A percentile compares a stretch with the other conserved stretches of the same genome.
These are phyloP conservation scores for Nomada hirtipes DNA, from an alignment of 2,888 invertebrate genomes.

Conservation along the genomic window DNA sequence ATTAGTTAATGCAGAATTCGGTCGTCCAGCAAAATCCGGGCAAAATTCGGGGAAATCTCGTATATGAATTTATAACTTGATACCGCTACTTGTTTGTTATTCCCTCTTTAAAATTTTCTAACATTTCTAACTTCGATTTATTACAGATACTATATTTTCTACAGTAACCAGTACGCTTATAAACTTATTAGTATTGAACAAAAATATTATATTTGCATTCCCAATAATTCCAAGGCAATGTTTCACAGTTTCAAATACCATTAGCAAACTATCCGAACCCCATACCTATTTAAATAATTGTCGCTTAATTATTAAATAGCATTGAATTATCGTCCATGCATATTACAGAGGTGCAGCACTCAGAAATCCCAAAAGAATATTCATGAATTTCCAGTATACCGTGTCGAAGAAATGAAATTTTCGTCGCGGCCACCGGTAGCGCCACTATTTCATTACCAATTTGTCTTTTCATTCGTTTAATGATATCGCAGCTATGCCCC, in stretches of 20 bases:
- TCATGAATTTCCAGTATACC: not conserved
- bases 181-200: too few relatives aligned
- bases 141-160: too few relatives aligned
- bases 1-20: not conserved
- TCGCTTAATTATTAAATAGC: too few relatives aligned
- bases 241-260: too few relatives aligned
- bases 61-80: not conserved
- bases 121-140: too few relatives aligned
- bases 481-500: not conserved
- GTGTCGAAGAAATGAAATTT: not conserved
- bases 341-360: not conserved
- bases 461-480: constrained; percentile 14
- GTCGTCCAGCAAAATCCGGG: not conserved
- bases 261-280: too few relatives aligned
- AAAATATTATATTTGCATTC: too few relatives aligned
- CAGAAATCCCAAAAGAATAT: not conserved
- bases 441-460: constrained; percentile 2
- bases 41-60: not conserved
- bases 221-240: too few relatives aligned
- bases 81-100: too few relatives aligned
- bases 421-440: not conserved
- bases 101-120: too few relatives aligned
- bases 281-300: too few relatives aligned
- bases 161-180: too few relatives aligned
- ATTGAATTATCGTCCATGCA: not conserved